Base-by-base conservation (phyloP, 2,113 vertebrate species). In the Ibidorhyncha struthersii region DNA sequence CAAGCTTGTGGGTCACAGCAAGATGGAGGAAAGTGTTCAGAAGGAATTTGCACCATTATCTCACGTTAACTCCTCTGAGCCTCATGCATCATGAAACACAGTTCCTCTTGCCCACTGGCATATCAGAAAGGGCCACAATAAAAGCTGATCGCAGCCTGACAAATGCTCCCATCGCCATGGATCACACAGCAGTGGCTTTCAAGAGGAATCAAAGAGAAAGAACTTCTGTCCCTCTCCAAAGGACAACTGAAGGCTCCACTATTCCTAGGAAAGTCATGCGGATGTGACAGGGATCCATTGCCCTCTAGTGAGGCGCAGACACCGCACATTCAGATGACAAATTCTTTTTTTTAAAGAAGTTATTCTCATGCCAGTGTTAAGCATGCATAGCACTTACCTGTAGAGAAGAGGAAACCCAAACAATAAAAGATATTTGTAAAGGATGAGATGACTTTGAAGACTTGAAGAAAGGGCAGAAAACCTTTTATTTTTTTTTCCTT, bases 31-130 rank as follows among this genome's bases (percentile, higher is more conserved):
- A 56, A n/a, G 21, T 6, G 8, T 23, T 50, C 47, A 49, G 47
- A 73, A 74, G 15, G 36, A 32, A 81, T 73, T 5, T n/a, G 34
- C 19, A n/a, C 8, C 0, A 2, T 45, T 61, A 1, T 7, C 18
- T 38, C 34, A 5, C 34, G n/a, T 8, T 20, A 69, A 41, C 10
- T 58, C 40, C 49, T 70, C 30, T 11, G 34, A 67, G 34, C 50
- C 34, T 1, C 0, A 11, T 8, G 8, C 29, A n/a, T 13, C 27
- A 14, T 1, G 6, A 21, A 27, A 26, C 34, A 23, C 32, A 0
- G 0, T 8, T 80, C 40, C 26, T 74, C 73, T 27, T 32, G 43
- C 67, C 47, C 25, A 18, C 7, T 9, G 9, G 18, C 17, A 16
- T 27, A 36, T 8, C 25, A 27, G 27, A 61, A 82, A 21, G 41